Evolutionary conservation across 2,113 vertebrate genomes (phyloP), one percentile per base, ranked within the genome.

Genomic region (Dasyurus viverrinus): DNA sequence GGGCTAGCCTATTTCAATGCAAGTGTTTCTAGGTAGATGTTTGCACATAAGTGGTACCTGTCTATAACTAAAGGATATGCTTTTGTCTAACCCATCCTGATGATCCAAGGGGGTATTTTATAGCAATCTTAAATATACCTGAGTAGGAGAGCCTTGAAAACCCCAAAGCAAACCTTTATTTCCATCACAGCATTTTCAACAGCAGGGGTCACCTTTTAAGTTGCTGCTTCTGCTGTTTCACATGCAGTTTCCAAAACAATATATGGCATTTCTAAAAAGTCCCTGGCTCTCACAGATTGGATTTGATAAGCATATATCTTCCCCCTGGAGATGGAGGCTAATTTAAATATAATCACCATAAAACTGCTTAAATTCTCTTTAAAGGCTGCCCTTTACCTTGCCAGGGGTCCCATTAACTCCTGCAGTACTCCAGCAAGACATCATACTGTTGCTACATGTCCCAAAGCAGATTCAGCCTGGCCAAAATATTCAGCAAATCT

Each of bases 291-390:
- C 3, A 5, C 4, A 26, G 42, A 46, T 54, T 89, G 57, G 89
- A 48, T n/a, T 91, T 8, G 68, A 8, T 57, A 53, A 48, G 68
- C 46, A 1, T 50, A 10, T 89, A 60, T 14, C n/a, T 89, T 94
- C 54, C 26, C 10, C 46, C 84, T 48, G 54, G 23, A 89, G 52
- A 55, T 27, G 19, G 53, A 89, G 53, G 60, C 19, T 8, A 6
- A 90, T 76, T 53, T 47, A 47, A 91, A 47, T 46, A 68, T 22
- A 52, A 60, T 93, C 89, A 94, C 93, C 92, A 92, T 89, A 90
- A 93, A 50, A 54, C 19, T 1, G 14, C 12, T 22, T 26, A 2
- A 26, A 91, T 30, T 8, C 25, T 12, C 22, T 7, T 36, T 54
- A 30, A 84, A 84, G 68, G 36, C n/a, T 84, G 68, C n/a, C 68